Evolutionary conservation across 2,888 invertebrate genomes (phyloP).

Genomic region (Synergus japonicus): DNA sequence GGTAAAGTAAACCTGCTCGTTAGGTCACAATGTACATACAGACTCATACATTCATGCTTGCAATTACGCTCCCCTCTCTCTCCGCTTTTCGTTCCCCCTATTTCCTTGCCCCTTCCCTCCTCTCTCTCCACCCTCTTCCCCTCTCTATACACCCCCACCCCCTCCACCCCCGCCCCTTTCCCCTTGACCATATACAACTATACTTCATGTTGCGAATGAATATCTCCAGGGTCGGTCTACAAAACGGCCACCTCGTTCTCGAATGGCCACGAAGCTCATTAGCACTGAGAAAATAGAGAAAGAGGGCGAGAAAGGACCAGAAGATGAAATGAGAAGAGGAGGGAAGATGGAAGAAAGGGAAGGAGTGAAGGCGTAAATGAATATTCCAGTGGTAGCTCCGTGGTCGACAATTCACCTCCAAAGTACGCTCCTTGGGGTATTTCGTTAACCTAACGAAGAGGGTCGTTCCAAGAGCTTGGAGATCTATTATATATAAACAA

Average conservation of each 20-base stretch:
- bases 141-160: no score
- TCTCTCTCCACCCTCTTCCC: slow-evolving; percentile 33
- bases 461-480: not conserved
- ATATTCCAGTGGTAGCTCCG: slow-evolving; percentile 24
- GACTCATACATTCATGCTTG: not conserved
- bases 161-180: slow-evolving; percentile 5
- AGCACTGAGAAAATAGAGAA: slow-evolving; percentile 49
- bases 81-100: not conserved
- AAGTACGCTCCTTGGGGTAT: slow-evolving; percentile 30
- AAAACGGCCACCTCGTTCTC: slow-evolving; percentile 15
- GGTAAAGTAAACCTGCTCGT: slow-evolving; percentile 28
- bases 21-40: slow-evolving; percentile 40
- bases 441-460: slow-evolving; percentile 36
- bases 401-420: slow-evolving; percentile 36
- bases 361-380: slow-evolving; percentile 23
- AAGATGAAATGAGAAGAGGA: slow-evolving; percentile 10
- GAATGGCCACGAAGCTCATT: slow-evolving; percentile 46
- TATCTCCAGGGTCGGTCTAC: not conserved
- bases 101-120: slow-evolving; percentile 14
- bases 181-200: slow-evolving; percentile 4
- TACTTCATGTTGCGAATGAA: not conserved
- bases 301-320: slow-evolving; percentile 3
- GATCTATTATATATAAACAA: slow-evolving; percentile 21
- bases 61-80: not conserved
- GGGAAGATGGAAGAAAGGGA: slow-evolving; percentile 2